Evolutionary conservation across 2,888 invertebrate genomes (phyloP).

Genomic region (Aleiodes leptofemur): DNA sequence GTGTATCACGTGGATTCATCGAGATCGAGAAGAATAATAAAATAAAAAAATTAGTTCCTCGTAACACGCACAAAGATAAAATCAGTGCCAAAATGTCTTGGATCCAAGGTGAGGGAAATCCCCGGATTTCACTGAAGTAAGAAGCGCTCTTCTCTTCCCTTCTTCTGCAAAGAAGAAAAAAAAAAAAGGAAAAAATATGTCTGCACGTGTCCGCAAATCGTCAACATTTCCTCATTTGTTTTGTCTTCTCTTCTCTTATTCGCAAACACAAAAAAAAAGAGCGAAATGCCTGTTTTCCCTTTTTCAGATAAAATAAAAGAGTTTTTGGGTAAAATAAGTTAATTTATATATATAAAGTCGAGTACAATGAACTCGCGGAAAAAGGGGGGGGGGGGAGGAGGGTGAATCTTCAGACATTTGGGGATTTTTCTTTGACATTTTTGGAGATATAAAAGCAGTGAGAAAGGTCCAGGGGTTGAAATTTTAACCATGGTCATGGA

Average conservation of each 20-base stretch:
- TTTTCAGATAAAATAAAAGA: background rate
- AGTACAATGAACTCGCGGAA: background rate
- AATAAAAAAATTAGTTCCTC: background rate
- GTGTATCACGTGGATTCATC: no score
- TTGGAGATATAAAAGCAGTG: slow-evolving; percentile 20
- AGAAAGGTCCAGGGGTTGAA: slow-evolving; percentile 37
- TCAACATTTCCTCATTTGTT: slow-evolving; percentile 1
- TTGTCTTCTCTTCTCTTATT: background rate
- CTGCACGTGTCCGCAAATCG: slow-evolving; percentile 1
- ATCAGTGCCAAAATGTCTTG: slow-evolving; percentile 14
- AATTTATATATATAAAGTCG: no score
- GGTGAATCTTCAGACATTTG: slow-evolving; percentile 19
- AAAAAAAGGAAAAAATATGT: background rate
- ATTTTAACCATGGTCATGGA: slow-evolving; percentile 36
- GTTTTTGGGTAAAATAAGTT: no score
- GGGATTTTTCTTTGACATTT: background rate
- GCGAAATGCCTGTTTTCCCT: background rate
- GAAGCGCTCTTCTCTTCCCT: background rate
- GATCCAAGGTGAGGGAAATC: slow-evolving; percentile 36
- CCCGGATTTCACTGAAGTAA: background rate
- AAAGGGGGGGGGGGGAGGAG: no score
- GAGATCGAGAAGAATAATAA: background rate
- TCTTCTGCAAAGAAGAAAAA: background rate
- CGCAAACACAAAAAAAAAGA: background rate
- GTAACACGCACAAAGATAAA: slow-evolving; percentile 30